Base-by-base conservation (phyloP, 2,797 vertebrate genomes). In the Picus viridis region DNA sequence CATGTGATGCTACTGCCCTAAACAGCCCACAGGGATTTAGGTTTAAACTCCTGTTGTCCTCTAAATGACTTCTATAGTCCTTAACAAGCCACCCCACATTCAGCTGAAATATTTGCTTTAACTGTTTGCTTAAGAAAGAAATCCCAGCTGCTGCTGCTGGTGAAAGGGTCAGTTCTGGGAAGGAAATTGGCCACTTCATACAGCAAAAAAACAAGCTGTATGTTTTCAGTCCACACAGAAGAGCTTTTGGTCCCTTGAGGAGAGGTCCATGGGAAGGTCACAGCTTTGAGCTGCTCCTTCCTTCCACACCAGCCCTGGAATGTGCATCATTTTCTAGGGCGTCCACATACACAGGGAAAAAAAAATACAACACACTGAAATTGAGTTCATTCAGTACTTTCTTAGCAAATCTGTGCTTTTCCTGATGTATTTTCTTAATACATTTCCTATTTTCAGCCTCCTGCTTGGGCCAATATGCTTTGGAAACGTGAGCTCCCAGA, bases 241-340 rank as follows among this genome's bases (percentile, higher is more conserved):
- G 24, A 47, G 12, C 15, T 53, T 58, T 19, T 2, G 24, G 11
- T 3, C 4, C 23, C 16, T 11, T 53, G 27, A 27, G 19, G 22
- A 41, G 29, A 27, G 14, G 7, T 13, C 4, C 0, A 0, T 54
- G 32, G 56, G 30, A 71, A 75, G 8, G 14, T 11, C 18, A 65
- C 15, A 29, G 30, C 13, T 49, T 67, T 3, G 0, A 39, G 47
- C 15, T 67, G 3, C 26, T 54, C 39, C 22, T 36, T 74, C 18
- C 30, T 8, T 15, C 17, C 10, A 9, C 6, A 51, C 20, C n/a
- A 47, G n/a, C 26, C 18, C 30, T 1, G 12, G 7, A 5, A 22
- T 67, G 17, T 0, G 2, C 26, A 24, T 34, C 1, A 3, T 34
- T 71, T 75, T 16, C 24, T 22, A 75, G 45, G 30, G 10, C 16